Evolutionary conservation across 2,888 invertebrate species (phyloP).

Genomic region (Siphonodentalium dalli): DNA sequence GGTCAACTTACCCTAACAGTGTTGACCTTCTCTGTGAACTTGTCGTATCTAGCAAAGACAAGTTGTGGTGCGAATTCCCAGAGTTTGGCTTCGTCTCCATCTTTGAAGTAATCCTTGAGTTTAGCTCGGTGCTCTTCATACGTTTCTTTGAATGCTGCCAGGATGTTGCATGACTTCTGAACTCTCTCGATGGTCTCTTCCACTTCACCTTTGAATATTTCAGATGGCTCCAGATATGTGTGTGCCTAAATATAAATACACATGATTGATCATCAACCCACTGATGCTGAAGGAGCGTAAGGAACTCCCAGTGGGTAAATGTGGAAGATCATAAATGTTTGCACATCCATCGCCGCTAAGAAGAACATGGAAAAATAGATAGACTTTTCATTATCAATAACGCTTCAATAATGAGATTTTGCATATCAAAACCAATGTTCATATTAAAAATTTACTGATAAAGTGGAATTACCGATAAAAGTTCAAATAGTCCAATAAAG

Average conservation of each 20-base stretch:
- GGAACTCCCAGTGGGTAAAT: too few species aligned
- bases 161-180: constrained; percentile 52
- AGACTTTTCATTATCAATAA: too few species aligned
- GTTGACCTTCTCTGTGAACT: constrained; percentile 60
- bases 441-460: too few species aligned
- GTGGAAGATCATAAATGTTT: too few species aligned
- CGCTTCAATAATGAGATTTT: too few species aligned
- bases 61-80: constrained; percentile 66
- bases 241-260: constrained; percentile 74
- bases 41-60: constrained; percentile 64
- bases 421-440: too few species aligned
- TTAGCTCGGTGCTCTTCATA: constrained; percentile 62
- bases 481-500: too few species aligned
- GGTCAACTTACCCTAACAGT: constrained; percentile 56
- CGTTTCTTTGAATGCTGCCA: constrained; percentile 55
- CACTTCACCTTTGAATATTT: constrained; percentile 92
- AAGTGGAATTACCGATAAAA: too few species aligned
- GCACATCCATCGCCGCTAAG: too few species aligned
- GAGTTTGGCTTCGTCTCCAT: constrained; percentile 49
- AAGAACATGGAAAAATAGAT: too few species aligned
- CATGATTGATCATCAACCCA: background rate
- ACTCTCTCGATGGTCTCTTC: constrained; percentile 90
- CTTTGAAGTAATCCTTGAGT: constrained; percentile 62
- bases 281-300: background rate
- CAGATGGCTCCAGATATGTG: constrained; percentile 86